These are phyloP conservation scores for Pammene aurita DNA, from an alignment of 2,888 invertebrate genomes.

Conservation along the genomic window DNA sequence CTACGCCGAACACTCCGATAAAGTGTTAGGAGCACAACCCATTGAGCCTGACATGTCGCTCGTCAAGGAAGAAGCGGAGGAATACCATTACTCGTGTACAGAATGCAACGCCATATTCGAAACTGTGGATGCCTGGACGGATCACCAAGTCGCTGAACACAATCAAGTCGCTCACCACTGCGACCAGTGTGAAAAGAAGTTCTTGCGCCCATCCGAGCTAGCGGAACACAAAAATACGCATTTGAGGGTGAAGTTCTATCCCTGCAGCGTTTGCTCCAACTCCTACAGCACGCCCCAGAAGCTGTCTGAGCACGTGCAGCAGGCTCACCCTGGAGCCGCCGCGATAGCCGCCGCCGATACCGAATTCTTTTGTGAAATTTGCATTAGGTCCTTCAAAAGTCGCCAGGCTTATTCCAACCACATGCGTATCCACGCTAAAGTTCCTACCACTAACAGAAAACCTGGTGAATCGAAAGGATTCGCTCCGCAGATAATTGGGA, in stretches of 20 bases:
- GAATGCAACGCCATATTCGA: slow-evolving; percentile 84
- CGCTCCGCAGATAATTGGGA: slow-evolving; percentile 73
- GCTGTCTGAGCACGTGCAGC: slow-evolving; percentile 81
- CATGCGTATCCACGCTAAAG: slow-evolving; percentile 80
- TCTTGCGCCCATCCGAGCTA: slow-evolving; percentile 83
- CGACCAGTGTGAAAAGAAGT: slow-evolving; percentile 85
- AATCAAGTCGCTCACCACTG: slow-evolving; percentile 82
- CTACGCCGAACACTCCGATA: slow-evolving; percentile 82
- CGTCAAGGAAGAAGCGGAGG: slow-evolving; percentile 79
- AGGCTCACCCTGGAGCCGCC: slow-evolving; percentile 72
- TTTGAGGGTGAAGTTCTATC: slow-evolving; percentile 86
- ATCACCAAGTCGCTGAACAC: slow-evolving; percentile 83
- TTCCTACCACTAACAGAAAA: slow-evolving; percentile 78
- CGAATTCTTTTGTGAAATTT: slow-evolving; percentile 83
- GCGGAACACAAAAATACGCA: slow-evolving; percentile 87
- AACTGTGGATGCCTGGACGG: slow-evolving; percentile 82
- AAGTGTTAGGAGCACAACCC: slow-evolving; percentile 60
- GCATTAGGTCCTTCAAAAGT: slow-evolving; percentile 84
- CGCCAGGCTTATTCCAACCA: slow-evolving; percentile 82
- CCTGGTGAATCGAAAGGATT: slow-evolving; percentile 71
- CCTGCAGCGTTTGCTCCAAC: slow-evolving; percentile 83
- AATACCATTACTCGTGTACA: slow-evolving; percentile 83
- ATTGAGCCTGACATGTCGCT: slow-evolving; percentile 72
- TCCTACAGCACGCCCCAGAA: slow-evolving; percentile 86
- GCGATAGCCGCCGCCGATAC: slow-evolving; percentile 57